A percentile compares a stretch with the other conserved stretches of the same genome.
Evolutionary conservation across 1,140 invertebrate species (phyloP).

Genomic region (Myzus persicae): DNA sequence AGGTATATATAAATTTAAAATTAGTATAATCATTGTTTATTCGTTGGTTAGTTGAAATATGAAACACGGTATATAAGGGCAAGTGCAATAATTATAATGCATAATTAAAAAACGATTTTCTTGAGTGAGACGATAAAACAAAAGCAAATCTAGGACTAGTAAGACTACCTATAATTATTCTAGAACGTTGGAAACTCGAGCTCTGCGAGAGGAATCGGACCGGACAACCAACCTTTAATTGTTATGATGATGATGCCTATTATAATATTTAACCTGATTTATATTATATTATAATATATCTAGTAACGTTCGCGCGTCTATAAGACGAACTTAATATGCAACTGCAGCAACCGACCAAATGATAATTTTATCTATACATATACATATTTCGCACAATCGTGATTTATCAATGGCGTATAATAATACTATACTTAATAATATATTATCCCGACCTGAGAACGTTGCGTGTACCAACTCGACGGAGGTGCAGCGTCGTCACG

Average conservation of each 20-base stretch:
- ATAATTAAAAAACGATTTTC: neutral
- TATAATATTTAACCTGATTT: neutral
- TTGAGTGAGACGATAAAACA: neutral
- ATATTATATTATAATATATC: neutral
- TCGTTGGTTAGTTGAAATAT: neutral
- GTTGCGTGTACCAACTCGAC: neutral
- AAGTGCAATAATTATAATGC: neutral
- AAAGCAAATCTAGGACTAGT: neutral
- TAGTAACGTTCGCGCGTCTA: neutral
- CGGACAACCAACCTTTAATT: neutral
- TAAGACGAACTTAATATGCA: neutral
- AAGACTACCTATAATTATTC: neutral
- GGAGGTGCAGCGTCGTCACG: conserved; percentile 6
- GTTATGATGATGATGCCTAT: neutral
- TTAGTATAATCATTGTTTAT: neutral
- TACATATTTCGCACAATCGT: neutral
- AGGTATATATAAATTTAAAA: too few species aligned
- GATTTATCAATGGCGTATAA: neutral
- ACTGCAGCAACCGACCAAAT: neutral
- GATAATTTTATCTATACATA: neutral
- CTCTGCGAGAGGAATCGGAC: neutral
- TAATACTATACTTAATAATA: neutral
- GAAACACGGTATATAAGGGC: neutral
- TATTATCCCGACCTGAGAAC: neutral
- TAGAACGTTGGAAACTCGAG: neutral